These are phyloP conservation scores for Anoplophora glabripennis DNA, from an alignment of 1,140 invertebrate species.

Conservation along the genomic window DNA sequence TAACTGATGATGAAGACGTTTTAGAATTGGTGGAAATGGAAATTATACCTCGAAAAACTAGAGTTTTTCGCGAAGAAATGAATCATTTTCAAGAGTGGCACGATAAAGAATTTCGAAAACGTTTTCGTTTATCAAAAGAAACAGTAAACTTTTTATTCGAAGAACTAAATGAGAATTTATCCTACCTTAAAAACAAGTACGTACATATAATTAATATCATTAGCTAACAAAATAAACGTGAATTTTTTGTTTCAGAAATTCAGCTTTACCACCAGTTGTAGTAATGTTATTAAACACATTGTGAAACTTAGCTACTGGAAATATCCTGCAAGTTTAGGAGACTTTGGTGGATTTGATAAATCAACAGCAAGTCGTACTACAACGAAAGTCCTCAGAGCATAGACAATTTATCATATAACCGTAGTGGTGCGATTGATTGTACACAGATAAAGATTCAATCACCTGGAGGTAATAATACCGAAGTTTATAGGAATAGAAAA, in stretches of 20 bases:
- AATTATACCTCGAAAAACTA: no score
- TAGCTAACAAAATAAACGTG: neutral
- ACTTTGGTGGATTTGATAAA: neutral
- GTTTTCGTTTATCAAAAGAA: no score
- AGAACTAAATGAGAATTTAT: no score
- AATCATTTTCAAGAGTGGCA: no score
- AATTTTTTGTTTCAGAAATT: neutral
- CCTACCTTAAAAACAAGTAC: no score
- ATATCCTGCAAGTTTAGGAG: neutral
- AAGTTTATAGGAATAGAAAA: constrained; percentile 43
- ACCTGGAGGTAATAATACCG: constrained; percentile 18
- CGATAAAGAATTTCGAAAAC: no score
- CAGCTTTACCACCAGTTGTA: neutral
- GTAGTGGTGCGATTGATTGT: constrained; percentile 10
- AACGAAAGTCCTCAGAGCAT: neutral
- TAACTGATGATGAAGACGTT: no score
- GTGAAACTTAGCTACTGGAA: neutral
- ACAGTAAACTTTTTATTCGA: no score
- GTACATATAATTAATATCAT: no score
- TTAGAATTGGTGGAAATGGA: no score
- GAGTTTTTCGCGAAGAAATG: no score
- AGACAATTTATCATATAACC: neutral
- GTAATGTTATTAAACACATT: neutral
- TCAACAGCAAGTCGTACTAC: neutral
- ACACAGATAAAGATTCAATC: no score